Conservation (phyloP, 2,888 invertebrate species). For the Furcula furcula region DNA sequence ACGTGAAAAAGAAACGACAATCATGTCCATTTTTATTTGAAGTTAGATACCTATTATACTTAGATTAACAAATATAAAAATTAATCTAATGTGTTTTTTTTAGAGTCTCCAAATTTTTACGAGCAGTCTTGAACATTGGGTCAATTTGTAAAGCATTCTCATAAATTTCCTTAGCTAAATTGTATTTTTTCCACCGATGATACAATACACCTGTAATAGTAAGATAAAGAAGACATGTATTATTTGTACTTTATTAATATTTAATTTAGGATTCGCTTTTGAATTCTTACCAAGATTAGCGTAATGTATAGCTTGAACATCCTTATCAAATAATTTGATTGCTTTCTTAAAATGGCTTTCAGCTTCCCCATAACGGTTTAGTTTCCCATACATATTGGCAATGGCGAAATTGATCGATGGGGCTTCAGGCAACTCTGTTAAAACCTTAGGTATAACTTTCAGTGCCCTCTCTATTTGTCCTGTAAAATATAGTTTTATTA, state of each 20-base stretch:
- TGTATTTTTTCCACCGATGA: conserved; percentile 92
- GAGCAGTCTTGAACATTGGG: conserved; percentile 85
- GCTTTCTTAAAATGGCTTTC: conserved; percentile 91
- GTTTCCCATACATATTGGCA: conserved; percentile 94
- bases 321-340: conserved; percentile 81
- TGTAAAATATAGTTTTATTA: conserved; percentile 37
- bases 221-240: too few species aligned
- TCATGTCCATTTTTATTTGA: too few species aligned
- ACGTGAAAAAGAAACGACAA: too few species aligned
- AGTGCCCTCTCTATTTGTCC: conserved; percentile 86
- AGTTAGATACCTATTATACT: too few species aligned
- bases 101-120: conserved; percentile 83
- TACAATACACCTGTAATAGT: conserved; percentile 89
- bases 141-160: conserved; percentile 87
- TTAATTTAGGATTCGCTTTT: too few species aligned
- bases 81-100: conserved; percentile 24
- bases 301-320: conserved; percentile 90
- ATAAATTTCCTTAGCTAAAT: conserved; percentile 88
- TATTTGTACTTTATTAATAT: too few species aligned
- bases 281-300: conserved; percentile 92
- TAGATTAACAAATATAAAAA: neutral
- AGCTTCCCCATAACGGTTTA: conserved; percentile 88
- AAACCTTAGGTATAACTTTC: conserved; percentile 85
- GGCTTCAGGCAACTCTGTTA: conserved; percentile 87
- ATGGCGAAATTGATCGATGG: conserved; percentile 92